Percentiles rank a stretch among this genome's conserved stretches.
Evolutionary conservation across 2,797 vertebrate species (phyloP).

Genomic region (Cossypha heuglini): DNA sequence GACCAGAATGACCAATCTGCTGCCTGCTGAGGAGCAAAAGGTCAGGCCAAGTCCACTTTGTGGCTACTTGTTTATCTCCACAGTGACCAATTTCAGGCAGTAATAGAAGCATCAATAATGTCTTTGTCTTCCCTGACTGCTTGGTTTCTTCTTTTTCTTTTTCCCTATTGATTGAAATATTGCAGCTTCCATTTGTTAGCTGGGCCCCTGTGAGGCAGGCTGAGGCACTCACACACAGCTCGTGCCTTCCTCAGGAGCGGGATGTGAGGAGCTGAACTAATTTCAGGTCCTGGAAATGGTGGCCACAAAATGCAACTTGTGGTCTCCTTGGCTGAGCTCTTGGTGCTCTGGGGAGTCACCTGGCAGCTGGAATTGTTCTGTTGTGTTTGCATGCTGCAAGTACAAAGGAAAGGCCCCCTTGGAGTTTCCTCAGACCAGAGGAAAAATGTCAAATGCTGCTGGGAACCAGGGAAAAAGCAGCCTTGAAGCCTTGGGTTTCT

Average conservation of each 20-base stretch:
- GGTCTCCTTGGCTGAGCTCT: background rate
- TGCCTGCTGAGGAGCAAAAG: slow-evolving; percentile 20
- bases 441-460: too few relatives aligned
- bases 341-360: background rate
- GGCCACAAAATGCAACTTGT: background rate
- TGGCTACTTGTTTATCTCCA: slow-evolving; percentile 62
- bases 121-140: slow-evolving; percentile 38
- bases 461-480: too few relatives aligned
- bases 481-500: too few relatives aligned
- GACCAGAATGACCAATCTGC: slow-evolving; percentile 52
- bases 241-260: background rate
- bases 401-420: background rate
- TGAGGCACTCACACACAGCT: background rate
- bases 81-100: slow-evolving; percentile 58
- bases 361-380: background rate
- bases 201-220: background rate
- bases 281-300: background rate
- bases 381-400: background rate
- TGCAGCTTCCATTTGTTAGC: slow-evolving; percentile 11
- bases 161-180: slow-evolving; percentile 31
- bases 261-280: background rate
- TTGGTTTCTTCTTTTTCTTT: background rate
- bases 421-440: background rate
- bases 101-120: slow-evolving; percentile 67
- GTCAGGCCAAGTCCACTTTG: slow-evolving; percentile 42